Conservation (phyloP, 2,888 invertebrate genomes). For the Harpalus rufipes region DNA sequence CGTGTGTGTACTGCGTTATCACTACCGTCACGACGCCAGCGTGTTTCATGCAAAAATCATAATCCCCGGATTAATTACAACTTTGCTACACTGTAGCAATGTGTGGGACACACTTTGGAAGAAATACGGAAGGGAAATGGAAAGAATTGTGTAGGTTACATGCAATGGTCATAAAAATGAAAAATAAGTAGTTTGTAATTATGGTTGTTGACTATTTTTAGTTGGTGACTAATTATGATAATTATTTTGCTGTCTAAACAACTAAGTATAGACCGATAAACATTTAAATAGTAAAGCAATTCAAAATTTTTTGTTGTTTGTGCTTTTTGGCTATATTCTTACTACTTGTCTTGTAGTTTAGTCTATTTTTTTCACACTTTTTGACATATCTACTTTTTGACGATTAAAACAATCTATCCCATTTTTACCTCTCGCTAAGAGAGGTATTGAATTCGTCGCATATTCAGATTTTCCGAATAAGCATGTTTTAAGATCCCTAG, state of each 20-base stretch:
- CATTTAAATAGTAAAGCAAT: too few relatives aligned
- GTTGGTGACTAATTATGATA: not conserved
- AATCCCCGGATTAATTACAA: constrained; percentile 32
- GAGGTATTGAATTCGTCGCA: too few relatives aligned
- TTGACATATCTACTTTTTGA: too few relatives aligned
- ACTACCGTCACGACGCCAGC: constrained; percentile 27
- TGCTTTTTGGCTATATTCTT: too few relatives aligned
- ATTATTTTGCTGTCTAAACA: not conserved
- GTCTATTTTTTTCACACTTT: too few relatives aligned
- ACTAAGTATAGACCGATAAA: not conserved
- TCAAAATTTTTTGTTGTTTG: too few relatives aligned
- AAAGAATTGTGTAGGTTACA: not conserved
- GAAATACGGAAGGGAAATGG: not conserved
- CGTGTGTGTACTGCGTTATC: constrained; percentile 45
- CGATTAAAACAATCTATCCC: too few relatives aligned
- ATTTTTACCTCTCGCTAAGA: too few relatives aligned
- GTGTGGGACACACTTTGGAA: not conserved
- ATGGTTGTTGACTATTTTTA: not conserved
- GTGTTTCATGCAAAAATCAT: constrained; percentile 45
- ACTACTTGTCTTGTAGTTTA: too few relatives aligned
- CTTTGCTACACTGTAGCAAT: not conserved
- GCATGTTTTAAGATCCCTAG: too few relatives aligned
- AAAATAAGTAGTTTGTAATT: not conserved
- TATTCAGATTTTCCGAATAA: too few relatives aligned
- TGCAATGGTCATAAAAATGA: not conserved